These are phyloP conservation scores for Camelus bactrianus DNA, from an alignment of 2,113 vertebrate species.

Conservation along the genomic window DNA sequence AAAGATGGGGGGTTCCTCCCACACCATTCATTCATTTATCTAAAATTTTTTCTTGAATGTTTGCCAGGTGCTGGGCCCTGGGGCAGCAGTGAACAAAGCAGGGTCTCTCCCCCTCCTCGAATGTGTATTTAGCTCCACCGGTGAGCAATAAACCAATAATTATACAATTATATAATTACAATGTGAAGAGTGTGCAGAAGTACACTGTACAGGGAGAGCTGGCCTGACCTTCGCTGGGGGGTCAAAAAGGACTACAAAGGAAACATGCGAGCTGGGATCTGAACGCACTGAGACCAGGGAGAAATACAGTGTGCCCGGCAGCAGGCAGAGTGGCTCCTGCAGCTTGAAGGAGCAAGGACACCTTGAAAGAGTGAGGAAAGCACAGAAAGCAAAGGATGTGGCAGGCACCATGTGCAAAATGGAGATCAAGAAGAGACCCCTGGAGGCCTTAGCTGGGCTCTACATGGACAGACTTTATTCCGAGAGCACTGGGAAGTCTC, in stretches of 20 bases:
- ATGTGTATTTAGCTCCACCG: background rate
- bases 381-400: background rate
- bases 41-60: background rate
- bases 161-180: slow-evolving; percentile 63
- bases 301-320: background rate
- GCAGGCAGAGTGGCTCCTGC: too few species aligned
- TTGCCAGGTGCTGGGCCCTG: background rate
- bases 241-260: background rate
- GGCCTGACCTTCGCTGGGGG: slow-evolving; percentile 5
- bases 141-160: background rate
- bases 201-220: background rate
- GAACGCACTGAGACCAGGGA: background rate
- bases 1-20: background rate
- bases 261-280: background rate
- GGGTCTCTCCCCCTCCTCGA: background rate
- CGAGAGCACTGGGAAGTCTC: background rate
- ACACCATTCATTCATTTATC: background rate
- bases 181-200: background rate
- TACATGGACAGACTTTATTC: background rate
- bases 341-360: background rate
- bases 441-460: background rate
- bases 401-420: background rate
- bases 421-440: background rate
- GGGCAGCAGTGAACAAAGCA: background rate
- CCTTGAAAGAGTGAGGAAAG: background rate